A percentile compares a stretch with the other conserved stretches of the same genome.
phyloP scores from a whole-genome alignment of 1,140 invertebrate genomes.

The Apis cerana region DNA sequence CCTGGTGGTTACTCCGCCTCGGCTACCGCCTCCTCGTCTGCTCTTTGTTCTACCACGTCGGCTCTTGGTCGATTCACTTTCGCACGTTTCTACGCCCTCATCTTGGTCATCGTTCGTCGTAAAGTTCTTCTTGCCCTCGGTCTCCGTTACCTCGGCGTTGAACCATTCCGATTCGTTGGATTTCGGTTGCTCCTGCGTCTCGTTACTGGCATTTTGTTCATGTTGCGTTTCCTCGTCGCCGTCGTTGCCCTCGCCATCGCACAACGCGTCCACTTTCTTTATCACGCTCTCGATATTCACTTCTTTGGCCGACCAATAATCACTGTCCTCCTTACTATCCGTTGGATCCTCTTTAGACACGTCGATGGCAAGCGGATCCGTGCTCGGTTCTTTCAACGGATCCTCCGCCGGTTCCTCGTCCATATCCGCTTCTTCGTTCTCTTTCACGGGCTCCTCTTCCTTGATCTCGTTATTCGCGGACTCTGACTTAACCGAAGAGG shows the following conservation, averaged over 20 bases:
- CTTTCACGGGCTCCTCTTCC: slow-evolving; percentile 55
- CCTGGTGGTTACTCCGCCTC: slow-evolving; percentile 82
- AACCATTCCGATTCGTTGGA: slow-evolving; percentile 71
- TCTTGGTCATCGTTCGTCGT: slow-evolving; percentile 71
- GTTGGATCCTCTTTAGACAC: slow-evolving; percentile 78
- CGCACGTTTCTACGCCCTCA: slow-evolving; percentile 75
- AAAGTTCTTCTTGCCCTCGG: slow-evolving; percentile 73
- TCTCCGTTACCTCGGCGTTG: slow-evolving; percentile 78
- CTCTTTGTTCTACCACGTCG: slow-evolving; percentile 73
- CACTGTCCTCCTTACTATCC: slow-evolving; percentile 86
- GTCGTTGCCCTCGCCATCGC: slow-evolving; percentile 76
- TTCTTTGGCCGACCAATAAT: slow-evolving; percentile 89
- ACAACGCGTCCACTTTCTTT: slow-evolving; percentile 87
- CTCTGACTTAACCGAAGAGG: slow-evolving; percentile 35
- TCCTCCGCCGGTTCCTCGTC: slow-evolving; percentile 68
- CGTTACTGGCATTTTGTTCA: slow-evolving; percentile 60
- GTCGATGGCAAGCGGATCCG: slow-evolving; percentile 68
- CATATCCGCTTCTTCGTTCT: slow-evolving; percentile 61
- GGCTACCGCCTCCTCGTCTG: slow-evolving; percentile 80
- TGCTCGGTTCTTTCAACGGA: slow-evolving; percentile 60
- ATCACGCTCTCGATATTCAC: slow-evolving; percentile 90
- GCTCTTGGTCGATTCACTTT: slow-evolving; percentile 73
- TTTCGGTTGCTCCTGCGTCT: slow-evolving; percentile 61
- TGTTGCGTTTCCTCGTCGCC: slow-evolving; percentile 67
- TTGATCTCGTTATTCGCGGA: slow-evolving; percentile 42